These are phyloP conservation scores for Rhizoglyphus robini DNA, from an alignment of 1,140 invertebrate genomes.

Conservation along the genomic window DNA sequence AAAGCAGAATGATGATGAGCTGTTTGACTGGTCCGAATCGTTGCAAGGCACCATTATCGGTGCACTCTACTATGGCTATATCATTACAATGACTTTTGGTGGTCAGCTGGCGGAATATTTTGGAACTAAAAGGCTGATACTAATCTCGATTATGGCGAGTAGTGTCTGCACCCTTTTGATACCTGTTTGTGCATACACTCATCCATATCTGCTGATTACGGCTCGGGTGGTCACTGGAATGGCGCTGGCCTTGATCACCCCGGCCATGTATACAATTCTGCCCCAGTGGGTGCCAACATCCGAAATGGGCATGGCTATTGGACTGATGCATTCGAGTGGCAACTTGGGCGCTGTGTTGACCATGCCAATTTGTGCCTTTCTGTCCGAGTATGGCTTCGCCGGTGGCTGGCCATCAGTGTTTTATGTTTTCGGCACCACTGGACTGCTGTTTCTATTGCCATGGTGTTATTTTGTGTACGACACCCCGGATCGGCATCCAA, in stretches of 20 bases:
- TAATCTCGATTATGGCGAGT: constrained; percentile 59
- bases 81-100: constrained; percentile 62
- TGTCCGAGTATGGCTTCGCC: constrained; percentile 28
- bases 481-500: constrained; percentile 37
- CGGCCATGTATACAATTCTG: constrained; percentile 33
- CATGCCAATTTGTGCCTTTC: constrained; percentile 37
- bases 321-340: constrained; percentile 27
- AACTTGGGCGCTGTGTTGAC: constrained; percentile 38
- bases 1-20: background rate
- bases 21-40: constrained; percentile 32
- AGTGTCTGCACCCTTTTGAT: constrained; percentile 67
- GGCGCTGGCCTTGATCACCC: constrained; percentile 33
- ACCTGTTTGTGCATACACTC: constrained; percentile 47
- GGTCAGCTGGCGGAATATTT: constrained; percentile 51
- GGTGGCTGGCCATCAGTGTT: constrained; percentile 41
- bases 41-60: constrained; percentile 60
- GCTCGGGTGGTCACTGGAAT: constrained; percentile 33
- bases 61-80: constrained; percentile 74
- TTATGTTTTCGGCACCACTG: constrained; percentile 34
- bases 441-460: constrained; percentile 27
- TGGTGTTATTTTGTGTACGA: constrained; percentile 40
- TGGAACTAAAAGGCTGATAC: constrained; percentile 57
- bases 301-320: constrained; percentile 25
- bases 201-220: constrained; percentile 32
- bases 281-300: constrained; percentile 28